Base-by-base conservation (phyloP, 53 echinoderm and acorn worm genomes). In the Actinopyga echinites region DNA sequence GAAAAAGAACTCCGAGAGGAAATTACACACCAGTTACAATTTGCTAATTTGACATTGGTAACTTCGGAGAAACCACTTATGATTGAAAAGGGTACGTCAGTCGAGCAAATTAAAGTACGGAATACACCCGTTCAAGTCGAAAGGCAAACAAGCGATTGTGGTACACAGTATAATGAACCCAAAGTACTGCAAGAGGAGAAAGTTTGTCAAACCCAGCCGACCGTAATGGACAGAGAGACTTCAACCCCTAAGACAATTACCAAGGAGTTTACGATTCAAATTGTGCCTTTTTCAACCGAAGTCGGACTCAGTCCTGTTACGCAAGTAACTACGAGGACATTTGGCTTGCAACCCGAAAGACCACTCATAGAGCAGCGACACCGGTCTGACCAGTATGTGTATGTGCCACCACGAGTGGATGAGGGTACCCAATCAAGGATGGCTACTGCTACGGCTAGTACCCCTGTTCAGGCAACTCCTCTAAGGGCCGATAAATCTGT, bases 1-100 rank as follows among this genome's bases (percentile, higher is more conserved):
- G 81, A 80, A 34, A 80, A 80, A n/a, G 81, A 80, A 80, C 81
- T 80, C 34, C 38, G 81, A 20, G 81, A 80, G 29, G 42, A 61
- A 32, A 80, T 80, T 11, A 80, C 81, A n/a, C 81, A 44, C 13
- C 60, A 80, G 37, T 36, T 80, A 30, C 25, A 61, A 61, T 11
- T 80, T 38, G 62, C 60, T 28, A 80, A 80, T 37, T 35, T 80
- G 34, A n/a, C 60, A 23, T 44, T 80, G 19, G 40, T 61, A 22
- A 80, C 81, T 10, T 80, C 81, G 10, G 42, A 80, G 10, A 34
- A 44, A 7, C 22, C 37, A 12, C 60, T 62, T 34, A 35, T 80
- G 62, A 30, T 62, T 43, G 81, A 80, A 22, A 80, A 80, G 61
- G 63, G 63, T 8, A 80, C 62, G 36, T 80, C 81, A 20, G 45